Evolutionary conservation across 2,113 vertebrate genomes (phyloP).

Genomic region (Illadopsis cleaveri): DNA sequence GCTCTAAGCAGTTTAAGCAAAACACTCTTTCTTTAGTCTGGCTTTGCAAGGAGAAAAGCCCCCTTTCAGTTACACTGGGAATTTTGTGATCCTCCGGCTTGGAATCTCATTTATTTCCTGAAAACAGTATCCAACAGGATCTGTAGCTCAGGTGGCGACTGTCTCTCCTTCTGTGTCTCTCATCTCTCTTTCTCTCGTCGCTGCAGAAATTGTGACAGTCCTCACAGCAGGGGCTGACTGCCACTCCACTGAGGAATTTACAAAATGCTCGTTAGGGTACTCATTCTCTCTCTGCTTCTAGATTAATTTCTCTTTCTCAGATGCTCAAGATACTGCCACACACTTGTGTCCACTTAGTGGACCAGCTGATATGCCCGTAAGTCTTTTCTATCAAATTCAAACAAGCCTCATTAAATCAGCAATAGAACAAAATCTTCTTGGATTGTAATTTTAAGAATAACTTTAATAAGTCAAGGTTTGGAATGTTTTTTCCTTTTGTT

Average conservation of each 20-base stretch:
- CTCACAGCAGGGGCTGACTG: background rate
- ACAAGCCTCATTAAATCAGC: background rate
- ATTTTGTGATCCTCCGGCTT: background rate
- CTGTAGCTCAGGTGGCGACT: background rate
- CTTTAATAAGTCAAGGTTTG: background rate
- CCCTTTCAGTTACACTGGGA: background rate
- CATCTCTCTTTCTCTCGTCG: background rate
- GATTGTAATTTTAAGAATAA: background rate
- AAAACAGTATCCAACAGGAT: background rate
- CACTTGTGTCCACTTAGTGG: background rate
- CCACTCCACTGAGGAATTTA: background rate
- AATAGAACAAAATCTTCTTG: background rate
- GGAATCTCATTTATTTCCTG: background rate
- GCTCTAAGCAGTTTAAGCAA: background rate
- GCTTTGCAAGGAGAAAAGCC: background rate
- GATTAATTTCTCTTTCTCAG: background rate
- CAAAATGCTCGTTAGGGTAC: background rate
- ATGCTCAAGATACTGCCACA: background rate
- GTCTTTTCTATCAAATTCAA: background rate
- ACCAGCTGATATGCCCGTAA: fast-evolving
- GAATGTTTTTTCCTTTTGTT: background rate
- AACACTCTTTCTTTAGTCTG: background rate
- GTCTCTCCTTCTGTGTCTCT: background rate
- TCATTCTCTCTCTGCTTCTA: background rate
- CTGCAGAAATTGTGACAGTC: background rate